Conservation (phyloP, 1,140 invertebrate genomes). For the Phymastichus coffea region DNA sequence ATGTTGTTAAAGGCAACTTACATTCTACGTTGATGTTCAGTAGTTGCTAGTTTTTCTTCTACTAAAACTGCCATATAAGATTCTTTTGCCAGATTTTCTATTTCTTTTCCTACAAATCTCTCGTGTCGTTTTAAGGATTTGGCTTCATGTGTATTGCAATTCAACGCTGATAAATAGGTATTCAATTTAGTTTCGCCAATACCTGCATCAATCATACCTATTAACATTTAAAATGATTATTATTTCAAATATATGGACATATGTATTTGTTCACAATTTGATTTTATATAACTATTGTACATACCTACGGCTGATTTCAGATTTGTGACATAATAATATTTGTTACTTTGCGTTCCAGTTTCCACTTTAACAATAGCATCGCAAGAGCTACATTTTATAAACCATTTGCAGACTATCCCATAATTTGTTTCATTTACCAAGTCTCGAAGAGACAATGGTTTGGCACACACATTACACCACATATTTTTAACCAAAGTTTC, state of each 20-base stretch:
- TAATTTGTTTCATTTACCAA: neutral
- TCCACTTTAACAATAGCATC: neutral
- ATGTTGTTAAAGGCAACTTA: neutral
- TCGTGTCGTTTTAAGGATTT: constrained; percentile 1
- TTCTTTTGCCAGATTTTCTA: neutral
- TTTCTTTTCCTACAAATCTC: neutral
- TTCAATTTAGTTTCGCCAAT: neutral
- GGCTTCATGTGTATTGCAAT: neutral
- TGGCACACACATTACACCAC: neutral
- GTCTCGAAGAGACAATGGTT: neutral
- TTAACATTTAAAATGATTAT: neutral
- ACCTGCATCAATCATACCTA: constrained; percentile 4
- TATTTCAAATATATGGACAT: neutral
- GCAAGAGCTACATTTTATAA: neutral
- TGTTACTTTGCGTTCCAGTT: neutral
- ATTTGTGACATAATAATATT: neutral
- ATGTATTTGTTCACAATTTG: too few relatives aligned
- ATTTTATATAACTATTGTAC: neutral
- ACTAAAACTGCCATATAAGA: neutral
- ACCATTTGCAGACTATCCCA: neutral
- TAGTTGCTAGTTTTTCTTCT: neutral
- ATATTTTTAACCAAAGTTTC: neutral
- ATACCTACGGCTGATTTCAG: neutral
- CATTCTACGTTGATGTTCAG: neutral
- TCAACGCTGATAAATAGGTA: neutral